phyloP scores from a whole-genome alignment of 2,113 vertebrate genomes.

The Ariopsis seemanni region DNA sequence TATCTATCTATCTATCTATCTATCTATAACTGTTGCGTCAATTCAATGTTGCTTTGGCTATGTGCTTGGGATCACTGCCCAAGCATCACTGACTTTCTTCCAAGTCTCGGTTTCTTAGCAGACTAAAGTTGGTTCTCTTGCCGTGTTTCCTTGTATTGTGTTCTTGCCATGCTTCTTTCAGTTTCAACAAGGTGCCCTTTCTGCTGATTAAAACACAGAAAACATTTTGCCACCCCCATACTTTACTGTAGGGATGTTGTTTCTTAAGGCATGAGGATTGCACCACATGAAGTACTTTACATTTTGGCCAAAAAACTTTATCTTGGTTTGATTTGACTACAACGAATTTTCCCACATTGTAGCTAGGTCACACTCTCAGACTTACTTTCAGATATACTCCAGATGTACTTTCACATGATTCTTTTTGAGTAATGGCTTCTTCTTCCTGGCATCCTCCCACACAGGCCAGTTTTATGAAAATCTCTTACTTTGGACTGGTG shows the following conservation, averaged over 20 bases:
- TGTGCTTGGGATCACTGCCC: background rate
- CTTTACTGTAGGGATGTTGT: background rate
- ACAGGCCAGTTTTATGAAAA: slow-evolving; percentile 13
- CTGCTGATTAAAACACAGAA: background rate
- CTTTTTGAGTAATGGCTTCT: slow-evolving; percentile 8
- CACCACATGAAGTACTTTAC: background rate
- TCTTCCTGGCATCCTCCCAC: slow-evolving; percentile 16
- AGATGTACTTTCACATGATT: slow-evolving; percentile 16
- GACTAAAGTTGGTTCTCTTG: background rate
- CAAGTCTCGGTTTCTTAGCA: background rate
- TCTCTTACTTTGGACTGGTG: slow-evolving; percentile 12
- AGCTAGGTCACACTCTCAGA: background rate
- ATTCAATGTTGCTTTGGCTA: background rate
- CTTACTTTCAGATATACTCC: slow-evolving; percentile 2
- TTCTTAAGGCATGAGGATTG: background rate
- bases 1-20: background rate
- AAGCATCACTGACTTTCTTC: background rate
- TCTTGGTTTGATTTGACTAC: slow-evolving; percentile 7
- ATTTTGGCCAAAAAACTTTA: background rate
- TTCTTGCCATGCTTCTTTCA: background rate
- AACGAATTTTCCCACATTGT: slow-evolving; percentile 14
- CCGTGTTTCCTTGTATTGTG: background rate
- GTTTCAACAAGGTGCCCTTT: background rate
- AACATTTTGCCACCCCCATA: background rate
- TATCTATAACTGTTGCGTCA: background rate